A percentile compares a stretch with the other conserved stretches of the same genome.
Conservation (phyloP, 1,140 invertebrate genomes). For the Halyomorpha halys region DNA sequence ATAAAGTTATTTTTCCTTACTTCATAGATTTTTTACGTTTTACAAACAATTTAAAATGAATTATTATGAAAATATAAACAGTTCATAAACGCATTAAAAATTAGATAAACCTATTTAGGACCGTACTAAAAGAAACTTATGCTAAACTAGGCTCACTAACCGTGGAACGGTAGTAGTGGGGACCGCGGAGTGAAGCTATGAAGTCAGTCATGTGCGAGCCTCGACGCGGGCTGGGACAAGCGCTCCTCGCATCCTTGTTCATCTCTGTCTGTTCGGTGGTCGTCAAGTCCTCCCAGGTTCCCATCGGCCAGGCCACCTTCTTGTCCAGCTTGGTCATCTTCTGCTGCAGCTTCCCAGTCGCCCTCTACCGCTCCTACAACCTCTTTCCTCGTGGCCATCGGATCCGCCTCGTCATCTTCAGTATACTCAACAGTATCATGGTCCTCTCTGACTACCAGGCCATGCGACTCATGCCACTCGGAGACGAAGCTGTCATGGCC, state of each 20-base stretch:
- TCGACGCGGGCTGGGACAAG: neutral
- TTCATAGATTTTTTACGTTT: no score
- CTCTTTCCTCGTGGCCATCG: constrained; percentile 12
- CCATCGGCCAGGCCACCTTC: constrained; percentile 15
- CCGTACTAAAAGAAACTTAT: no score
- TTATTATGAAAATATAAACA: no score
- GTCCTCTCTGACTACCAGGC: constrained; percentile 2
- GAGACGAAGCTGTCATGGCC: constrained; percentile 12
- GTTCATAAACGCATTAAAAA: no score
- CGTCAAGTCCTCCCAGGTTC: constrained; percentile 1
- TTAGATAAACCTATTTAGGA: no score
- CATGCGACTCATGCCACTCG: constrained; percentile 18
- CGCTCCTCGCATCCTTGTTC: constrained; percentile 9
- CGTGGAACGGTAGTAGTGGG: no score
- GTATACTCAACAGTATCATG: constrained; percentile 5
- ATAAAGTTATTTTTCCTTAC: no score
- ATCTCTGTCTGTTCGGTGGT: constrained; percentile 1
- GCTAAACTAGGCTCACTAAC: no score
- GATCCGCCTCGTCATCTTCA: neutral
- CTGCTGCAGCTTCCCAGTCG: neutral
- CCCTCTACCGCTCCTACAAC: neutral
- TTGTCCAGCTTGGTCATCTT: neutral
- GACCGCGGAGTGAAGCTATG: no score
- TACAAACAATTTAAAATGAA: no score
- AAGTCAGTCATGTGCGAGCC: no score